Evolutionary conservation across 2,888 invertebrate species (phyloP), one percentile per base, ranked within the genome.

Genomic region (Dione vanillae): DNA sequence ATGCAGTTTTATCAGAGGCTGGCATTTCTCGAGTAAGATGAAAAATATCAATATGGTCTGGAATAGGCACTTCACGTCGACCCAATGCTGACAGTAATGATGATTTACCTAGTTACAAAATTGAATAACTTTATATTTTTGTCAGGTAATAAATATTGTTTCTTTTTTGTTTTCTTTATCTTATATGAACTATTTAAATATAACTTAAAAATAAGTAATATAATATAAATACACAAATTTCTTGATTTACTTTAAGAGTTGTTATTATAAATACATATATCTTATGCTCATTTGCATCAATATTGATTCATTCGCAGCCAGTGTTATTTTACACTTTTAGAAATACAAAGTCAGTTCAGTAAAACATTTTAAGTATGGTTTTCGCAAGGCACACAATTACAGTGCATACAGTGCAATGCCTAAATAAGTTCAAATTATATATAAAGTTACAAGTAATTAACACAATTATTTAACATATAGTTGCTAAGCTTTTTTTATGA

Each of bases 11-110:
- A 82, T 98, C 97, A 74, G 98, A 98, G n/a, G 99, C 99, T 0
- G 98, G 97, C 96, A 99, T 99, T 94, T 99, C 99, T 64, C 99
- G 95, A 11, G 98, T 97, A 85, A 99, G 94, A 89, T 99, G 97
- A 92, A 99, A 99, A 81, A 99, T 99, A 92, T 99, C 99, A 77
- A 99, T 97, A 85, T 98, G 97, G 5, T 98, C 96, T 5, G 99
- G 99, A 74, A 99, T 97, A 0, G 99, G 98, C 45, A 99, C 97
- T 92, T 99, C 97, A 61, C 99, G 96, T 75, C 97, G 96, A 70
- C 99, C 99, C 73, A 99, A 94, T 20, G 97, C 98, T 56, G 99
- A 95, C 76, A 99, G 93, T 71, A 99, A 90, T 2, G 99, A 99
- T 2, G 99, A 99, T 90, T 99, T 99, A 77, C 97, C 97, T 96